A percentile compares a stretch with the other conserved stretches of the same genome.
Evolutionary conservation across 2,888 invertebrate genomes (phyloP).

Genomic region (Sinopyrophorus schimmeli): DNA sequence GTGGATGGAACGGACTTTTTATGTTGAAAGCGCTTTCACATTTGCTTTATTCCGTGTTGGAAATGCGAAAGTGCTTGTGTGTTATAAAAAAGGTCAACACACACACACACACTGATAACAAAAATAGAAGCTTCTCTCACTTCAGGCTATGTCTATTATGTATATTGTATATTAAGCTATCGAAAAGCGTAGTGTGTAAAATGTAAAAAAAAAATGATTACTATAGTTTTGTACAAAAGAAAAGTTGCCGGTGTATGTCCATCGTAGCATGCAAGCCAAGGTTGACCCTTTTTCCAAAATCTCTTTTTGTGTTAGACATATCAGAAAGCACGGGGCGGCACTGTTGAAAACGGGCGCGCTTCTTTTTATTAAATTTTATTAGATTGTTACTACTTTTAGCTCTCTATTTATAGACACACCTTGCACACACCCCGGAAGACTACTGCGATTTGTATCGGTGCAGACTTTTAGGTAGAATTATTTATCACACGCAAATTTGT

Average conservation of each 20-base stretch:
- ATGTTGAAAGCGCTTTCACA: too few relatives aligned
- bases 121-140: slow-evolving; percentile 22
- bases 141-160: slow-evolving; percentile 22
- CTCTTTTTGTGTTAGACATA: slow-evolving; percentile 43
- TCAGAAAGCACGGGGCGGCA: slow-evolving; percentile 42
- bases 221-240: slow-evolving; percentile 33
- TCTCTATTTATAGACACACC: slow-evolving; percentile 50
- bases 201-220: slow-evolving; percentile 26
- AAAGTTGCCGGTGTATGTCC: slow-evolving; percentile 35
- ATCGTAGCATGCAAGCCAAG: too few relatives aligned
- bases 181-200: slow-evolving; percentile 22
- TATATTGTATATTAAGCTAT: slow-evolving; percentile 24
- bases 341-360: slow-evolving; percentile 37
- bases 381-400: slow-evolving; percentile 38
- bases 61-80: slow-evolving; percentile 16
- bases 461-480: slow-evolving; percentile 46
- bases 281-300: slow-evolving; percentile 39
- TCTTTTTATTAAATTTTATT: slow-evolving; percentile 26
- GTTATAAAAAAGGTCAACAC: slow-evolving; percentile 16
- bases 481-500: slow-evolving; percentile 49
- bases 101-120: slow-evolving; percentile 21
- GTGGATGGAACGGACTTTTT: too few relatives aligned
- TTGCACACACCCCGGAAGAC: slow-evolving; percentile 29
- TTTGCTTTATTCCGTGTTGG: slow-evolving; percentile 14
- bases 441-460: slow-evolving; percentile 36